Evolutionary conservation across 2,797 vertebrate genomes (phyloP).

Genomic region (Thunnus albacares): DNA sequence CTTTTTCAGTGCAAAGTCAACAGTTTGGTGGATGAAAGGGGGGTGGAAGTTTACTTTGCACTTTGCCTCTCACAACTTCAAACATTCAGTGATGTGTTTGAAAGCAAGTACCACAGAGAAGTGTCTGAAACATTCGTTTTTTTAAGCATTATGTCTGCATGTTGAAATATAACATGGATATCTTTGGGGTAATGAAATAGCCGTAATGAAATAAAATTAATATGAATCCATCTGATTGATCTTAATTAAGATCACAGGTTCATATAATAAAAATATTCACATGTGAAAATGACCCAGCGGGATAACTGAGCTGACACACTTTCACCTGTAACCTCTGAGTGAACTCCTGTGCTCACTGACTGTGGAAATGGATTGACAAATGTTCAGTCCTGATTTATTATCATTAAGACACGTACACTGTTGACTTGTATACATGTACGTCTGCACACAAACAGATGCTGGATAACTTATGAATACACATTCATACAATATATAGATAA

Average conservation of each 20-base stretch:
- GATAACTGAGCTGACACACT: slow-evolving; percentile 10
- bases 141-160: too few relatives aligned
- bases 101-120: background rate
- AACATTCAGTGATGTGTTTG: background rate
- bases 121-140: too few relatives aligned
- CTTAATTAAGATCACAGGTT: background rate
- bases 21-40: background rate
- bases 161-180: background rate
- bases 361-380: slow-evolving; percentile 44
- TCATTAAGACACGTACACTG: slow-evolving; percentile 43
- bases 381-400: slow-evolving; percentile 35
- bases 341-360: slow-evolving; percentile 25
- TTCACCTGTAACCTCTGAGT: slow-evolving; percentile 25
- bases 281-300: background rate
- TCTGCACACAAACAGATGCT: background rate
- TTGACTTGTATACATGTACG: slow-evolving; percentile 13
- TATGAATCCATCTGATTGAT: background rate
- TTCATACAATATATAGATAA: background rate
- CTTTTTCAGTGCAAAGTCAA: background rate
- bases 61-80: background rate
- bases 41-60: too few relatives aligned
- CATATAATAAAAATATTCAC: slow-evolving; percentile 2
- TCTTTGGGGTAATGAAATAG: background rate
- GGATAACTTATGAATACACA: background rate
- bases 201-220: too few relatives aligned